Conservation (phyloP, 1,140 invertebrate species). For the Lanistes nyassanus region DNA sequence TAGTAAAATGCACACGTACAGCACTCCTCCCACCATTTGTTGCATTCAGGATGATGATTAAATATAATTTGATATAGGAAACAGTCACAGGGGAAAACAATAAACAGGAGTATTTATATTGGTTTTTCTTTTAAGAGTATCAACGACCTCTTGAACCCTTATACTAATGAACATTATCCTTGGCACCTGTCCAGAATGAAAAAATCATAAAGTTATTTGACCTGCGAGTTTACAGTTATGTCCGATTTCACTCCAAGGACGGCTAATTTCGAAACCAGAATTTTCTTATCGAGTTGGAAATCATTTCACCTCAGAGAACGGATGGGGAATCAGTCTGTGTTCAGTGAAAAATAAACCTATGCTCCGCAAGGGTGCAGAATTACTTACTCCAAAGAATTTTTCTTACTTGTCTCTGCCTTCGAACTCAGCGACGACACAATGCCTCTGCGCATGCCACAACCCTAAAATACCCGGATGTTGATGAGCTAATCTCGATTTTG, state of each 20-base stretch:
- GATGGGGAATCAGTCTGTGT: not conserved
- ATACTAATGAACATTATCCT: slow-evolving; percentile 10
- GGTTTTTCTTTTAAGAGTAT: too few relatives aligned
- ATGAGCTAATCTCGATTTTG: slow-evolving; percentile 30
- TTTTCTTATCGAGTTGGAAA: not conserved
- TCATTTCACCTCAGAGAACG: not conserved
- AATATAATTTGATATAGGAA: too few relatives aligned
- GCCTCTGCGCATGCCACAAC: slow-evolving; percentile 19
- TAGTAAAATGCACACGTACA: too few relatives aligned
- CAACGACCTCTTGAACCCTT: too few relatives aligned
- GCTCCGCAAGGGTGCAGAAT: not conserved
- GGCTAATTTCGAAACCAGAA: not conserved
- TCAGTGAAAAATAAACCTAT: not conserved
- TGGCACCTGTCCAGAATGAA: slow-evolving; percentile 21
- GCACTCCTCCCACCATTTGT: too few relatives aligned
- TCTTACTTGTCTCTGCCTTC: slow-evolving; percentile 5
- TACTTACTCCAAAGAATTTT: slow-evolving; percentile 18
- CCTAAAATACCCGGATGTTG: slow-evolving; percentile 30
- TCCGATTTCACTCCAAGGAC: slow-evolving; percentile 21
- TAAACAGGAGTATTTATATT: too few relatives aligned
- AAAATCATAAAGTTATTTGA: slow-evolving; percentile 30
- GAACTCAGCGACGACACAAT: slow-evolving; percentile 20
- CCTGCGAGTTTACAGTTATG: slow-evolving; percentile 20
- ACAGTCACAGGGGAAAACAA: too few relatives aligned
- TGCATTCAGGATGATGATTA: too few relatives aligned